Conservation (phyloP, 2,113 vertebrate species). For the Pithys albifrons region DNA sequence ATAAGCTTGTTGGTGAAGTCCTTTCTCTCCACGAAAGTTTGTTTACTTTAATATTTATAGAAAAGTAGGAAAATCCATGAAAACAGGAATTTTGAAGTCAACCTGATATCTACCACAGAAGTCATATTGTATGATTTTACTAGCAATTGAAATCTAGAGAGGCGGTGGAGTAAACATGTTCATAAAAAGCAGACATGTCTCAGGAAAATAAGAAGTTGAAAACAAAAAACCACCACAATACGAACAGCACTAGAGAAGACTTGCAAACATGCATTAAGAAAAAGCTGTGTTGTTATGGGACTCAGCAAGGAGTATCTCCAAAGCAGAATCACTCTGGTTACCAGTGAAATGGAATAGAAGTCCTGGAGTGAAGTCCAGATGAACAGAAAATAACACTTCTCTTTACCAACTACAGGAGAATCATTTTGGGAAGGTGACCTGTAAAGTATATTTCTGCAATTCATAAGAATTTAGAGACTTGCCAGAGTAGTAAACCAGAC, state of each 20-base stretch:
- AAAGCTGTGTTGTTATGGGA: background rate
- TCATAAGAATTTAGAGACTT: background rate
- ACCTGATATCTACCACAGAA: background rate
- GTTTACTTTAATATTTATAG: no score
- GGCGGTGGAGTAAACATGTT: background rate
- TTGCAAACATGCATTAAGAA: background rate
- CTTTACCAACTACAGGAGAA: background rate
- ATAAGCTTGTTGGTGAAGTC: no score
- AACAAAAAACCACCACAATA: background rate
- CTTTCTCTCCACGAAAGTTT: no score
- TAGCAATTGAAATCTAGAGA: background rate
- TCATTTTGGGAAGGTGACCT: background rate
- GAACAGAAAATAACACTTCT: background rate
- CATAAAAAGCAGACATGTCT: background rate
- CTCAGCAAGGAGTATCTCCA: background rate
- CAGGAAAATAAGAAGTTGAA: background rate
- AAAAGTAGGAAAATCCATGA: background rate
- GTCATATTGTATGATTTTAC: background rate
- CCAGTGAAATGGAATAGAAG: background rate
- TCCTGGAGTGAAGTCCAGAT: background rate
- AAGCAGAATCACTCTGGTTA: background rate
- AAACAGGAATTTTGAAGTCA: background rate
- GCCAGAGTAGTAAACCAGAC: background rate
- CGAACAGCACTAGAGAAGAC: background rate
- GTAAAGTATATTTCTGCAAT: background rate